phyloP scores from a whole-genome alignment of 2,888 invertebrate genomes.

The Resseliella maxima region DNA sequence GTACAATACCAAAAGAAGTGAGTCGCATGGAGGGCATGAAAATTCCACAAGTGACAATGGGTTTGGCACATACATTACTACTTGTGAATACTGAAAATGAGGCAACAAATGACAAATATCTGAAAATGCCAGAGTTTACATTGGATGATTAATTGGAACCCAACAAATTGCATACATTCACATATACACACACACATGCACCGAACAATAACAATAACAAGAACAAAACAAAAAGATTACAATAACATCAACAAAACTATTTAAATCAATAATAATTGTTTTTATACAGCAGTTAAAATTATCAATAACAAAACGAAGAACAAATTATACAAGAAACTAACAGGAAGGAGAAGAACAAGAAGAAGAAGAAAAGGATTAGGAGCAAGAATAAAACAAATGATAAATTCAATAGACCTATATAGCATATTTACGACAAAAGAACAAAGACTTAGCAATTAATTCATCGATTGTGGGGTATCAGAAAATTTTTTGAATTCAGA shows the following conservation, averaged over 20 bases:
- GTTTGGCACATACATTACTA: conserved; percentile 85
- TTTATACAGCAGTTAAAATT: conserved; percentile 19
- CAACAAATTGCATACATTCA: background rate
- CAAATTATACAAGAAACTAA: background rate
- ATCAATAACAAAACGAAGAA: background rate
- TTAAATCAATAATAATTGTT: conserved; percentile 20
- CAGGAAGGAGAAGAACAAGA: background rate
- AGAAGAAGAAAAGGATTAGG: too few relatives aligned
- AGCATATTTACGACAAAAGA: background rate
- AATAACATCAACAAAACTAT: too few relatives aligned
- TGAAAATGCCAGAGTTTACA: conserved; percentile 69
- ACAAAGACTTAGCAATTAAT: too few relatives aligned
- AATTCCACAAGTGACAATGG: conserved; percentile 83
- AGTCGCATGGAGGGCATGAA: conserved; percentile 79
- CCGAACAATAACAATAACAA: background rate
- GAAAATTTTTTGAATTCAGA: too few relatives aligned
- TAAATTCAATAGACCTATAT: conserved; percentile 9
- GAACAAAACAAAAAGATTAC: background rate
- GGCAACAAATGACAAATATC: conserved; percentile 70
- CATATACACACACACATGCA: background rate
- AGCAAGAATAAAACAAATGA: too few relatives aligned
- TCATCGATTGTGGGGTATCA: too few relatives aligned
- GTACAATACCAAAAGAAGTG: conserved; percentile 89
- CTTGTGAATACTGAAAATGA: conserved; percentile 70
- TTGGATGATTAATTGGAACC: conserved; percentile 64